These are phyloP conservation scores for Petrolisthes cinctipes DNA, from an alignment of 2,888 invertebrate species.

Conservation along the genomic window DNA sequence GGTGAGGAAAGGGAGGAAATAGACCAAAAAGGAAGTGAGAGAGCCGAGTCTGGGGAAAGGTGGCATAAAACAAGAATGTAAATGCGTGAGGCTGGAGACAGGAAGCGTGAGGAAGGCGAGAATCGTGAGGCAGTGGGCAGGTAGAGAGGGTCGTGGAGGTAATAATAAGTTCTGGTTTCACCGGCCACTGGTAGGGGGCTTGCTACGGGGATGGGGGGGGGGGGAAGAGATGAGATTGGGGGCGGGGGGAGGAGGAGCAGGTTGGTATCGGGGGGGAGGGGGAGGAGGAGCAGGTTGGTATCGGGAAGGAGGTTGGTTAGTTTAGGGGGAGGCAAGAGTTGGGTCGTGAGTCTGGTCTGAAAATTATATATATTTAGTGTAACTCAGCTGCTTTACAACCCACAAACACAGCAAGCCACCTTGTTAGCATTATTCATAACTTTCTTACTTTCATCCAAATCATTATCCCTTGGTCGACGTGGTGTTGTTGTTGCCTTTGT, in stretches of 20 bases:
- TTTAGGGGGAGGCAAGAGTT: not conserved
- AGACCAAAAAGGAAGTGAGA: too few relatives aligned
- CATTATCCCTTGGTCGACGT: too few relatives aligned
- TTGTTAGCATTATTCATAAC: too few relatives aligned
- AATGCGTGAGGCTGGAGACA: too few relatives aligned
- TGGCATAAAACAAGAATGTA: not conserved
- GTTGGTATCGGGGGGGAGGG: not conserved
- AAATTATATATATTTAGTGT: too few relatives aligned
- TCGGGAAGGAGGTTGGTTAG: not conserved
- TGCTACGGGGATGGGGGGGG: not conserved
- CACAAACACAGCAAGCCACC: too few relatives aligned
- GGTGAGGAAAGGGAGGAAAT: too few relatives aligned
- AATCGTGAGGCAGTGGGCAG: not conserved
- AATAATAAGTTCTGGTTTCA: slow-evolving; percentile 26
- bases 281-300: not conserved
- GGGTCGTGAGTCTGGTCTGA: too few relatives aligned
- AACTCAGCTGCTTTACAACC: too few relatives aligned
- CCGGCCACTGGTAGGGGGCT: not conserved
- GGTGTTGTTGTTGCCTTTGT: too few relatives aligned
- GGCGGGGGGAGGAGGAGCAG: not conserved
- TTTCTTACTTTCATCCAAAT: too few relatives aligned
- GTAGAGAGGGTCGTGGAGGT: slow-evolving; percentile 17
- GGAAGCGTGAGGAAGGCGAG: not conserved
- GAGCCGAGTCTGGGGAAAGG: too few relatives aligned
- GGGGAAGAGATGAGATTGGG: not conserved